Base-by-base conservation (phyloP, 2,888 invertebrate species). In the Cephus pygmeus region DNA sequence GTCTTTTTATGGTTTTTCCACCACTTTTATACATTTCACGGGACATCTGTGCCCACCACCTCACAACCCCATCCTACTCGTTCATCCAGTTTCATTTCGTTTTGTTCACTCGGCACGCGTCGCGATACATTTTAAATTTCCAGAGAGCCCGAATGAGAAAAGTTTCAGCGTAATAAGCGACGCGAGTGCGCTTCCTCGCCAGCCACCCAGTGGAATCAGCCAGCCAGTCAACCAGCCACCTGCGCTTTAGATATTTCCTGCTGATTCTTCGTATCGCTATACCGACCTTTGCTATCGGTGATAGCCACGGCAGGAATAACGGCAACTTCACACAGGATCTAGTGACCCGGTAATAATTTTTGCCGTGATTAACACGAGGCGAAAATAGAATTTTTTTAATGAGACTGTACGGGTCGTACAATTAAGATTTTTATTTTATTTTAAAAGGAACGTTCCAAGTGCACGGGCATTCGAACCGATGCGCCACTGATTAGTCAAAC, bases 101-200 rank as follows among this genome's bases (percentile, higher is more conserved):
- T 84, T 81, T 77, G 80, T 73, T 76, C 76, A 40, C 56, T 73
- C 78, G 76, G 81, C 77, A 78, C 81, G 81, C 83, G 82, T 81
- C 80, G 80, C 75, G 80, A 79, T 81, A 83, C 80, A 83, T 83
- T 82, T 82, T 82, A 79, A 84, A 85, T 85, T 85, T 78, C 73
- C 79, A 79, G 81, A 79, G 81, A 79, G 77, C 80, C 83, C 85
- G 84, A 88, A 90, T 89, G 88, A 89, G 89, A 89, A 90, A 90
- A 90, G 88, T 89, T 89, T 88, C 82, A 82, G 82, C 81, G 86
- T 85, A 88, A 89, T 89, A 88, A 89, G 86, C 87, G 84, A 83
- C 81, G 83, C 56, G 56, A 56, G 56, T 56, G 56, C 56, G 56
- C 56, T 56, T 56, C 56, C 56, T 56, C 9, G 56, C 9, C 56